Evolutionary conservation across 2,113 vertebrate species (phyloP).

Genomic region (Cromileptes altivelis): DNA sequence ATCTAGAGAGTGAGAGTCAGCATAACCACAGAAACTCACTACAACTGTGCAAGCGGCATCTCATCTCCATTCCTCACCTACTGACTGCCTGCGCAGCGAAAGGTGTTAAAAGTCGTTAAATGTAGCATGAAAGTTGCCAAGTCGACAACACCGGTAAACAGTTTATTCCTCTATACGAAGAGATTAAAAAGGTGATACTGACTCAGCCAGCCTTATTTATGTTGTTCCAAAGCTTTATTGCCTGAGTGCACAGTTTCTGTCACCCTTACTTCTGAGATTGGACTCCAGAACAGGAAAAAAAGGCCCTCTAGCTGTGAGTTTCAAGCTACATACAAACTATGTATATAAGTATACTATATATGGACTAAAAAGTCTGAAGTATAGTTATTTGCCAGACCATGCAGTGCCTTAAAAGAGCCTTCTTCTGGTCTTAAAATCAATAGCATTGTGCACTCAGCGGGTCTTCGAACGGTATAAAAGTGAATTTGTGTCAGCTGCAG

Average conservation of each 20-base stretch:
- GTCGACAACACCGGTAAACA: too few species aligned
- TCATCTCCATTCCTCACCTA: too few species aligned
- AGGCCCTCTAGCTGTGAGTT: background rate
- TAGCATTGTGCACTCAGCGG: background rate
- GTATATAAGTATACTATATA: background rate
- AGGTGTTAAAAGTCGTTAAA: too few species aligned
- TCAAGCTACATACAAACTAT: background rate
- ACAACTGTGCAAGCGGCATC: too few species aligned
- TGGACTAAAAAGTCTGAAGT: background rate
- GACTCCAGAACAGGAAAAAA: background rate
- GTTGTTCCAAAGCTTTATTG: background rate
- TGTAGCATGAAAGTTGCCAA: too few species aligned
- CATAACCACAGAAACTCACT: too few species aligned
- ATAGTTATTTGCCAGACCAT: background rate
- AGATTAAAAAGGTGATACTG: background rate
- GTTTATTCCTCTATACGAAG: background rate
- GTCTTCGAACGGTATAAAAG: background rate
- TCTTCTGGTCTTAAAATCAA: slow-evolving; percentile 5
- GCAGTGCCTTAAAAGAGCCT: background rate
- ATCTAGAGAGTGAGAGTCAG: too few species aligned
- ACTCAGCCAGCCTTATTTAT: background rate
- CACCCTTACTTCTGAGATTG: background rate
- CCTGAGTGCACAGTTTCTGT: background rate
- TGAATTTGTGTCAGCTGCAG: slow-evolving; percentile 28
- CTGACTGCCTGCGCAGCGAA: too few species aligned